Evolutionary conservation across 2,888 invertebrate species (phyloP), one percentile per base, ranked within the genome.

Genomic region (Hydrotaea diabolus): DNA sequence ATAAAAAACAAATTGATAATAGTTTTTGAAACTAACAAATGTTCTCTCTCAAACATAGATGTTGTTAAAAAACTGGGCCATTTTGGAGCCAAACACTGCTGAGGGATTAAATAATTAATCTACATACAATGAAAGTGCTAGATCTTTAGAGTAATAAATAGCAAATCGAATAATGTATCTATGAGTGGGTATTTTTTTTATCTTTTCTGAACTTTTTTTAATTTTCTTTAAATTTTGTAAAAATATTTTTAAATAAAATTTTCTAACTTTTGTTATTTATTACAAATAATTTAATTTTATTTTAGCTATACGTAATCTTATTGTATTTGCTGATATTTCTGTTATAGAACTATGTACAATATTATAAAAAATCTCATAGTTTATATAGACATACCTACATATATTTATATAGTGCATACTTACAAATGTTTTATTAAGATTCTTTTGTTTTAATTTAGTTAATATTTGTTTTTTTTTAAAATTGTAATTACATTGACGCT

Each of bases 401-500:
- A 36, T 8, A 8, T 36, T n/a, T n/a, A n/a, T n/a, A n/a, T n/a
- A n/a, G 36, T 36, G 8, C 43, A 43, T 11, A 43, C 43, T n/a
- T 11, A 49, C 49, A 49, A 15, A 49, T n/a, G 5, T 49, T n/a
- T n/a, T 2, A 49, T 49, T n/a, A n/a, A 1, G 49, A 49, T 49
- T 49, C n/a, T n/a, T 31, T 1, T 13, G 49, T 49, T 49, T 49
- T 49, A 49, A 7, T 43, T 9, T 49, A 59, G 26, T 26, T 73
- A 59, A 39, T 81, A 73, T 19, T 62, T 46, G n/a, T 59, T 59
- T 13, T 66, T 0, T 71, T 59, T 26, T 21, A 8, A 39, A 82
- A 78, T 75, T 71, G 73, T 77, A 77, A 76, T 74, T 74, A 74
- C 59, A 23, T 46, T 83, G 36, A 80, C 74, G 80, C 77, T 83